Evolutionary conservation across 1,140 invertebrate genomes (phyloP).

Genomic region (Sycophila sp.): DNA sequence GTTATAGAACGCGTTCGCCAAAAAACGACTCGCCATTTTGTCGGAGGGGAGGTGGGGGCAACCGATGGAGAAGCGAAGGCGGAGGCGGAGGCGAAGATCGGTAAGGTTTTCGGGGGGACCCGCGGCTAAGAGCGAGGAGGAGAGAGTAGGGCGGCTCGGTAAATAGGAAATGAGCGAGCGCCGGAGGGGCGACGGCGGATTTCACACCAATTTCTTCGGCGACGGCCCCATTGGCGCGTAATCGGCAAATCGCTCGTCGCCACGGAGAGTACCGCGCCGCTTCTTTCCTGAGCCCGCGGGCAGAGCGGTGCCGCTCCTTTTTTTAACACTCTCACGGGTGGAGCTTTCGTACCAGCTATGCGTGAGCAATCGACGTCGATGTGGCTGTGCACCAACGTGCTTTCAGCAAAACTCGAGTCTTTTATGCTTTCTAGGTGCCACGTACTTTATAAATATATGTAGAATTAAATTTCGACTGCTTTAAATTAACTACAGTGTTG

Average conservation of each 20-base stretch:
- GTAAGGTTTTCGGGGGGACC: too few relatives aligned
- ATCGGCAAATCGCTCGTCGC: conserved; percentile 59
- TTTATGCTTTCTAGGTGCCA: too few relatives aligned
- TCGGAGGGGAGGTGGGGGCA: conserved; percentile 46
- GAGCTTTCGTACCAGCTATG: not conserved
- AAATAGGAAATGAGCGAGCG: conserved; percentile 66
- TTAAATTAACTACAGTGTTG: too few relatives aligned
- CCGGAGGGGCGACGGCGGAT: conserved; percentile 61
- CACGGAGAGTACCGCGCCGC: too few relatives aligned
- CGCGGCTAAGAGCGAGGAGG: conserved; percentile 32
- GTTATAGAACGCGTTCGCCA: conserved; percentile 25
- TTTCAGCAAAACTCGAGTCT: too few relatives aligned
- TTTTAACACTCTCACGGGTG: too few relatives aligned
- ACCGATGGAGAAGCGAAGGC: conserved; percentile 48
- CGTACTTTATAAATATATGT: too few relatives aligned
- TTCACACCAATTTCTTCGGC: conserved; percentile 63
- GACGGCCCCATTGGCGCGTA: conserved; percentile 61
- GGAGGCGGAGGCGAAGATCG: too few relatives aligned
- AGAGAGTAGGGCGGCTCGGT: conserved; percentile 43
- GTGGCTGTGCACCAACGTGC: too few relatives aligned
- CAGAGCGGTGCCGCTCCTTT: too few relatives aligned
- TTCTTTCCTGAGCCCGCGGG: not conserved
- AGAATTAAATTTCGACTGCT: too few relatives aligned
- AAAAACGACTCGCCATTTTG: conserved; percentile 58
- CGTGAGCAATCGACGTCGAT: too few relatives aligned